Percentiles rank a stretch among this genome's conserved stretches.
Conservation (phyloP, 2,888 invertebrate species). For the Neuroscelio doddi region DNA sequence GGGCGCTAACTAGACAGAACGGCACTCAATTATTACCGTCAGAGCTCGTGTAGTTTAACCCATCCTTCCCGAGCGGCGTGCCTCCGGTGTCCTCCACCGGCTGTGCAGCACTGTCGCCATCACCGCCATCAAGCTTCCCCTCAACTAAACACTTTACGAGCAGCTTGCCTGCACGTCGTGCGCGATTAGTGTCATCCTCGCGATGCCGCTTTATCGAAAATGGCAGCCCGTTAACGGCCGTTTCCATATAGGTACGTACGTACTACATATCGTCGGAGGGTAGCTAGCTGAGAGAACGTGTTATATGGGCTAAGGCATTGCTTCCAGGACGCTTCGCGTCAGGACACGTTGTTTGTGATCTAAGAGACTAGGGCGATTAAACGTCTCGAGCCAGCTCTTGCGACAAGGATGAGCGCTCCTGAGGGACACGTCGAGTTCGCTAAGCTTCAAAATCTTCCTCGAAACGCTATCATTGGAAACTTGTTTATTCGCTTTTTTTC, state of each 20-base stretch:
- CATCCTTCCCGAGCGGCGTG: conserved; percentile 46
- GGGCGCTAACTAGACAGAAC: conserved; percentile 70
- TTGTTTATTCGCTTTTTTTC: conserved; percentile 32
- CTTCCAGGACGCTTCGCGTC: conserved; percentile 26
- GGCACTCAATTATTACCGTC: conserved; percentile 72
- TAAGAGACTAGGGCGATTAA: conserved; percentile 47
- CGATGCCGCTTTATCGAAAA: conserved; percentile 68
- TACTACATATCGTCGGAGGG: conserved; percentile 18
- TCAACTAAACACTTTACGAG: conserved; percentile 72
- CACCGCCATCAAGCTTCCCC: conserved; percentile 63
- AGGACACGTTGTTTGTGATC: conserved; percentile 32
- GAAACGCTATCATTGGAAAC: conserved; percentile 10
- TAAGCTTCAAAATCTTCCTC: conserved; percentile 41
- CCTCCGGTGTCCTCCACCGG: conserved; percentile 39
- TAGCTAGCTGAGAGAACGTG: conserved; percentile 39
- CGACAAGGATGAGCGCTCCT: conserved; percentile 36
- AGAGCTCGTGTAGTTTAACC: conserved; percentile 70
- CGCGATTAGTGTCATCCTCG: conserved; percentile 68
- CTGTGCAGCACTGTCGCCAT: conserved; percentile 36
- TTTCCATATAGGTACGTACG: conserved; percentile 41
- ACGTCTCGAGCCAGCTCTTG: conserved; percentile 44
- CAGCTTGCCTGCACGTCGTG: conserved; percentile 70
- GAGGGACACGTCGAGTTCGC: conserved; percentile 37
- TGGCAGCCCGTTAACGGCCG: conserved; percentile 69
- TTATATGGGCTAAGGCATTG: conserved; percentile 18